Base-by-base conservation (phyloP, 2,888 invertebrate species). In the Hydropsyche betteni region DNA sequence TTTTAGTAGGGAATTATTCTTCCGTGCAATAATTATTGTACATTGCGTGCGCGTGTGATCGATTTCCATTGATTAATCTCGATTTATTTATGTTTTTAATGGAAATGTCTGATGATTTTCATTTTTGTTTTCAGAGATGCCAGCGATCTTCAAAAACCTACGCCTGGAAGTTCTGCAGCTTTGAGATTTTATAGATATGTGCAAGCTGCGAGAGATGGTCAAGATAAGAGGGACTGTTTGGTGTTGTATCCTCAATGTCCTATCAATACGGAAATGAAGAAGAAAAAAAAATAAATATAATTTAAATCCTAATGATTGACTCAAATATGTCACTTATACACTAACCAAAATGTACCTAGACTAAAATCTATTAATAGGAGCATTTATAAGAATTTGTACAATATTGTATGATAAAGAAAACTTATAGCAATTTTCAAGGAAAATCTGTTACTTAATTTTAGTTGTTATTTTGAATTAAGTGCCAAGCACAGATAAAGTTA, bases 141-240 rank as follows among this genome's bases (percentile, higher is more conserved):
- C 0, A 89, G 86, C 78, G 94, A 94, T 82, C 86, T 94, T 36
- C 89, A 92, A 61, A 91, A 91, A 78, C 91, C 92, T 12, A 88
- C 89, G 2, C 83, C 85, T 74, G 90, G 90, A 76, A 94, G 93
- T 84, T 88, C 88, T 80, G 91, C 91, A 76, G 93, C 94, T 24
- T 84, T 92, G 36, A 88, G 91, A 76, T 95, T 94, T 84, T 93
- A 93, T 85, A 89, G 90, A 81, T 93, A 94, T 81, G 90, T 95
- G 4, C 92, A 92, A 82, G 93, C 95, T 0, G 95, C 95, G 0
- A 89, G 94, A 80, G 92, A 94, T 81, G 95, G 95, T 0, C 94
- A 95, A 83, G 94, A 94, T 80, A 90, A 91, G 80, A 91, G 91
- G 80, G 93, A 95, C 82, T 95, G 95, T 81, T 81, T 89, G 1